A percentile compares a stretch with the other conserved stretches of the same genome.
phyloP scores from a whole-genome alignment of 2,797 vertebrate species.

The Phoebastria nigripes region DNA sequence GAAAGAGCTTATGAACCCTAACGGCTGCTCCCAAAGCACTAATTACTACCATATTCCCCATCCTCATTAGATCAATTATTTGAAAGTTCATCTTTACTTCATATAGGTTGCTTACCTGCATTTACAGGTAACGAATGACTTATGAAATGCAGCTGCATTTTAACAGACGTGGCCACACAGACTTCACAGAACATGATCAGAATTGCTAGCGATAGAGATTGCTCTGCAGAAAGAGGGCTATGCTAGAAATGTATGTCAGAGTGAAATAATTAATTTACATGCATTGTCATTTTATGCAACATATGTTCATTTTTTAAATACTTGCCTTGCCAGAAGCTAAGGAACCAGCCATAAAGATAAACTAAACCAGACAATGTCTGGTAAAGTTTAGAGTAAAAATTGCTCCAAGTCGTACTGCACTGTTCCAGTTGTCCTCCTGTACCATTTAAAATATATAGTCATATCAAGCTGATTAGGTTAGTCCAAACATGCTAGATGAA shows the following conservation, averaged over 20 bases:
- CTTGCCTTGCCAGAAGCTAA: conserved; percentile 73
- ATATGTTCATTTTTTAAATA: conserved; percentile 74
- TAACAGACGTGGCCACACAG: background rate
- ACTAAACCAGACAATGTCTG: conserved; percentile 72
- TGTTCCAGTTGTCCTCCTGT: conserved; percentile 19
- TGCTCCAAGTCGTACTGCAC: conserved; percentile 29
- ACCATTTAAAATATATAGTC: background rate
- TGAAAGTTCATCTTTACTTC: background rate
- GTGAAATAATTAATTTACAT: conserved; percentile 69
- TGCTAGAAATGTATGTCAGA: conserved; percentile 54
- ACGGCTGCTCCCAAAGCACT: background rate
- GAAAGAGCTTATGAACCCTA: background rate
- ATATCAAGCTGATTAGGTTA: conserved; percentile 41
- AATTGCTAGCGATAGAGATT: background rate
- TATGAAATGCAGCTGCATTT: background rate
- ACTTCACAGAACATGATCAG: background rate
- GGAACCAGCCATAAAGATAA: conserved; percentile 67
- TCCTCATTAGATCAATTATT: background rate
- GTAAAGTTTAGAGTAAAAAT: conserved; percentile 65
- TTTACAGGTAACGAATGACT: background rate
- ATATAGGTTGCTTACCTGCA: background rate
- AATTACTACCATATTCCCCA: background rate
- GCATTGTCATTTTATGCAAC: conserved; percentile 74
- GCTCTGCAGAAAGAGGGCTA: background rate
- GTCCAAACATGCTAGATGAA: background rate